Percentiles rank a stretch among this genome's conserved stretches.
Conservation (phyloP, 2,797 vertebrate species). For the Poeciliopsis infans region DNA sequence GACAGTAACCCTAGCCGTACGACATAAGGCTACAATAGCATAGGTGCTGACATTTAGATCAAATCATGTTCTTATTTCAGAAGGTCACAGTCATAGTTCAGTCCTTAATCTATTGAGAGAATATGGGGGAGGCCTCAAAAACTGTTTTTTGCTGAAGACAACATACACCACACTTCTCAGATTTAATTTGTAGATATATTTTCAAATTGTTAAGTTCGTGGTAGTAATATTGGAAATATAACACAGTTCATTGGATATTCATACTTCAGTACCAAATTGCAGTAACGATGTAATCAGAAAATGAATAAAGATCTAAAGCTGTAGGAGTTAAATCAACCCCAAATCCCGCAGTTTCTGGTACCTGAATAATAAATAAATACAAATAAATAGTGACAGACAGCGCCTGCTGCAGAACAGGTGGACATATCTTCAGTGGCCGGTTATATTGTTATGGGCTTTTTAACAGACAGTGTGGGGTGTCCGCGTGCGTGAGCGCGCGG, state of each 20-base stretch:
- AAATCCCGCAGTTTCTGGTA: not conserved
- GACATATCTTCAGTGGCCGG: slow-evolving; percentile 45
- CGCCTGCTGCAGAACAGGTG: slow-evolving; percentile 62
- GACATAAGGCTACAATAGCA: not conserved
- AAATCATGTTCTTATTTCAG: not conserved
- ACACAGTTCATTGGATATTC: not conserved
- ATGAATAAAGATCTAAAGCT: not conserved
- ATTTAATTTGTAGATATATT: not conserved
- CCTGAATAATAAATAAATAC: not conserved
- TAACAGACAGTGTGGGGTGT: slow-evolving; percentile 4
- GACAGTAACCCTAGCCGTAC: not conserved
- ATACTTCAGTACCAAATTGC: not conserved
- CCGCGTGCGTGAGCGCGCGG: not conserved
- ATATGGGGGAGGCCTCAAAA: not conserved
- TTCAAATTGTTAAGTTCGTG: not conserved
- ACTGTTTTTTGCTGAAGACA: not conserved
- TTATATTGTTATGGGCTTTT: slow-evolving; percentile 47
- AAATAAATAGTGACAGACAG: slow-evolving; percentile 49
- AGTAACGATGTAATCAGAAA: not conserved
- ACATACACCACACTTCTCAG: not conserved
- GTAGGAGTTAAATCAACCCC: not conserved
- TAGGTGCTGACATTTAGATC: not conserved
- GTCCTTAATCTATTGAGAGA: not conserved
- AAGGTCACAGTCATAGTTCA: not conserved
- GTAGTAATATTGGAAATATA: not conserved